Percentiles rank a stretch among this genome's conserved stretches.
Evolutionary conservation across 37 sponge, comb jelly and placozoan species (phyloP).

Genomic region (Beroe ovata): DNA sequence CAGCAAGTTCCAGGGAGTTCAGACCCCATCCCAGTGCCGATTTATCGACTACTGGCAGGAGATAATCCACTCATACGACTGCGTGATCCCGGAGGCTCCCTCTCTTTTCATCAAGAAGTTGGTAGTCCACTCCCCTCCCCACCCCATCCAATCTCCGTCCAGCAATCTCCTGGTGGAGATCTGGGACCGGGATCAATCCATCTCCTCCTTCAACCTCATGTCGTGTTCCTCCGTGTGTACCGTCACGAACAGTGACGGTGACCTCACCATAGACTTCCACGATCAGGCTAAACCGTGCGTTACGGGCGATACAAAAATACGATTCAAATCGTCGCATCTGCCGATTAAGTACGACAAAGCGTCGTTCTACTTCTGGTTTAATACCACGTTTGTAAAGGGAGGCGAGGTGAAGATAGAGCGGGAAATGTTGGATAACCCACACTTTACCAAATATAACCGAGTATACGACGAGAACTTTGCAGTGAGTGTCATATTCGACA

Average conservation of each 20-base stretch:
- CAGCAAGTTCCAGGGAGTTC: slow-evolving; percentile 75
- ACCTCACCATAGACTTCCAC: not conserved
- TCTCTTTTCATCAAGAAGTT: slow-evolving; percentile 33
- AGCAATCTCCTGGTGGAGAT: slow-evolving; percentile 29
- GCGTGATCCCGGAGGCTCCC: slow-evolving; percentile 54
- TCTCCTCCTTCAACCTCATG: slow-evolving; percentile 38
- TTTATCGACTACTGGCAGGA: slow-evolving; percentile 68
- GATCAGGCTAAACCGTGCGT: slow-evolving; percentile 59
- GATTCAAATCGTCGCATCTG: slow-evolving; percentile 30
- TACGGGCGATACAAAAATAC: slow-evolving; percentile 27
- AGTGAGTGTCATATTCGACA: slow-evolving; percentile 19
- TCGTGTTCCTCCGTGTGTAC: not conserved
- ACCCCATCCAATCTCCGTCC: not conserved
- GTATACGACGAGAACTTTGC: slow-evolving; percentile 42
- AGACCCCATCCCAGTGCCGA: slow-evolving; percentile 76
- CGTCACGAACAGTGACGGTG: not conserved
- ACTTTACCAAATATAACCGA: slow-evolving; percentile 52
- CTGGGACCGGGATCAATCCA: slow-evolving; percentile 14
- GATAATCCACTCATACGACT: slow-evolving; percentile 41
- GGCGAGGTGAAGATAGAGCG: slow-evolving; percentile 36
- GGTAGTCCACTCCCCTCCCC: slow-evolving; percentile 29
- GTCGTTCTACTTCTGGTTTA: slow-evolving; percentile 75
- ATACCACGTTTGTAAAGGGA: slow-evolving; percentile 72
- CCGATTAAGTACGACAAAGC: slow-evolving; percentile 66
- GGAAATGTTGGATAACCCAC: slow-evolving; percentile 61